A percentile compares a stretch with the other conserved stretches of the same genome.
These are phyloP conservation scores for Notothenia coriiceps DNA, from an alignment of 2,113 vertebrate genomes.

Conservation along the genomic window DNA sequence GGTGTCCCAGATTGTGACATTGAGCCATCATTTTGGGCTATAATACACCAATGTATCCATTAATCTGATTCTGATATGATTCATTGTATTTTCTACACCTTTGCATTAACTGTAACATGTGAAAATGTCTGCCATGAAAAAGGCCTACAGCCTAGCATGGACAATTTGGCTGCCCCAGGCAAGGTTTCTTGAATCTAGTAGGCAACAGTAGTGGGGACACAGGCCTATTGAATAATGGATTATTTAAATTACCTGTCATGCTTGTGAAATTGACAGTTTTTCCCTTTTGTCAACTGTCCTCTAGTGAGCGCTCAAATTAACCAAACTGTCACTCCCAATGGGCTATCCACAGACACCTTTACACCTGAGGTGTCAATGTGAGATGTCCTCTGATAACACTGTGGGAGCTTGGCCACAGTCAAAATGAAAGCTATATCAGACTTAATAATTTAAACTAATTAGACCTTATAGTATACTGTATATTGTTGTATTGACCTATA, in stretches of 20 bases:
- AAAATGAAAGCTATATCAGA: not conserved
- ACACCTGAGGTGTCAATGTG: constrained; percentile 35
- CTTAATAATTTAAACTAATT: not conserved
- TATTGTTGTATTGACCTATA: not conserved
- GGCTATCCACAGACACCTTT: constrained; percentile 20
- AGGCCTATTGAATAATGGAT: not conserved
- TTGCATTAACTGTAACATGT: not conserved
- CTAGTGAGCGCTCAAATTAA: constrained; percentile 10
- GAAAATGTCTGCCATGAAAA: constrained; percentile 3
- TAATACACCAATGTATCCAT: not conserved
- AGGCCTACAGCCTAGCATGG: not conserved
- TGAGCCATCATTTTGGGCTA: not conserved
- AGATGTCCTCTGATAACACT: constrained; percentile 8
- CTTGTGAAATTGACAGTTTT: constrained; percentile 10
- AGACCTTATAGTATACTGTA: not conserved
- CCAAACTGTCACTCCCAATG: constrained; percentile 28
- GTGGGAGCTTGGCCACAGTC: not conserved
- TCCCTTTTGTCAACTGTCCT: constrained; percentile 2
- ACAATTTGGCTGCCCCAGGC: not conserved
- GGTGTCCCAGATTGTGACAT: not conserved
- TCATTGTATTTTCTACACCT: not conserved
- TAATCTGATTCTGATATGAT: not conserved
- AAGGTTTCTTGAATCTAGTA: not conserved
- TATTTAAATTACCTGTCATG: constrained; percentile 21
- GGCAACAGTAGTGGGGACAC: not conserved